These are phyloP conservation scores for Otocyon megalotis DNA, from an alignment of 2,113 vertebrate genomes.

Conservation along the genomic window DNA sequence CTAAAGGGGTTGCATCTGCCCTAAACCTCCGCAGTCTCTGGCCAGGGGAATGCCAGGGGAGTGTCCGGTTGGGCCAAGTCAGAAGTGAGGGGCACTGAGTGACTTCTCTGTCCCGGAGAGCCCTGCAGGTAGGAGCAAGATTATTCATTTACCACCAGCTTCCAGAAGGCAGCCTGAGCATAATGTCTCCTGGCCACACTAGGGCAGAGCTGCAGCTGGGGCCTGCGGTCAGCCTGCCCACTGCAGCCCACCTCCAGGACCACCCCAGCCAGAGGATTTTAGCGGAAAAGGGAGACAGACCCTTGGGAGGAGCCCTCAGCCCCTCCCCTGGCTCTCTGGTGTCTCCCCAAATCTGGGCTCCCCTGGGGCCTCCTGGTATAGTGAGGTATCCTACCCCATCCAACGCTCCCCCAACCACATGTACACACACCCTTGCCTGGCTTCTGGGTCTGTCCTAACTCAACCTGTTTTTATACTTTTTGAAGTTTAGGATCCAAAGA, in stretches of 20 bases:
- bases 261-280: background rate
- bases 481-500: background rate
- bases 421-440: background rate
- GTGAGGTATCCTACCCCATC: background rate
- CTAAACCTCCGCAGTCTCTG: background rate
- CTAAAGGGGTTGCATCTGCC: background rate
- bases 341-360: background rate
- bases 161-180: background rate
- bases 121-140: background rate
- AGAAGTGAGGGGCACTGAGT: background rate
- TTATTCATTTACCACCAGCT: background rate
- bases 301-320: background rate
- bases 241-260: fast-evolving
- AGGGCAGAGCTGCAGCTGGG: background rate
- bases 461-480: background rate
- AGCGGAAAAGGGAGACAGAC: background rate
- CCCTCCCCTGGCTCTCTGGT: background rate
- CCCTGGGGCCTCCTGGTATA: background rate
- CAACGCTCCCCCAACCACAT: fast-evolving
- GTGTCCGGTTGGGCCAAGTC: background rate
- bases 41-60: background rate
- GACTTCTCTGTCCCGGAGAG: background rate
- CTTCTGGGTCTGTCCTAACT: background rate
- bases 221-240: background rate
- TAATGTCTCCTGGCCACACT: background rate